Evolutionary conservation across 2,888 invertebrate species (phyloP), one percentile per base, ranked within the genome.

Genomic region (Chamaedrilus cognettii): DNA sequence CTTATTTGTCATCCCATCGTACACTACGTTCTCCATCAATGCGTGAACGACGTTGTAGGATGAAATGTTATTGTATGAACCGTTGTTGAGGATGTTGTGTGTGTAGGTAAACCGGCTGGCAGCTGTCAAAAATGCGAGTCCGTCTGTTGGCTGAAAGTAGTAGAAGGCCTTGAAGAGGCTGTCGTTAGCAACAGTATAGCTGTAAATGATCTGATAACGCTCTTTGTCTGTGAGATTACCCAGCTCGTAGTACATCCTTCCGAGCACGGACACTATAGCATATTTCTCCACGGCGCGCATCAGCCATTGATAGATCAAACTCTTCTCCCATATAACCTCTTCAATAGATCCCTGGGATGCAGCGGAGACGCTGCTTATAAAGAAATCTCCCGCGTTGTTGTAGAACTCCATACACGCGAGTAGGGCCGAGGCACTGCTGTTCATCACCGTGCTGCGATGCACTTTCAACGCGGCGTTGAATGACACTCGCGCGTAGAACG

Each of bases 161-260:
- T 61, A 56, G 58, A 61, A 60, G 30, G 62, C 33, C 61, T 55
- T 61, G 15, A 42, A 31, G 19, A 65, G 35, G 31, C 35, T 57
- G 30, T 68, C 68, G 7, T 32, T 31, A 15, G 68, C 60, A 30
- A 57, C 19, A 28, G 65, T 56, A 52, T 35, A 56, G 30, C 42
- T 55, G 2, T 31, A 34, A 49, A 56, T 50, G 2, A 61, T 34
- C 2, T 51, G 34, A 33, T 64, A 42, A 11, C 42, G 42, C 28
- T 60, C 60, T 23, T 11, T 15, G 0, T 0, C 19, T 3, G 34
- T 42, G 19, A 60, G 60, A 1, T 23, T 30, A 4, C 35, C 33
- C 2, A 42, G n/a, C 42, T 26, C 2, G 15, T 26, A 2, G 35
- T 34, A 42, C 23, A 60, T 19, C 7, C 34, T 60, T 26, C 60